Base-by-base conservation (phyloP, 2,113 vertebrate species). In the Chaetura pelagica region DNA sequence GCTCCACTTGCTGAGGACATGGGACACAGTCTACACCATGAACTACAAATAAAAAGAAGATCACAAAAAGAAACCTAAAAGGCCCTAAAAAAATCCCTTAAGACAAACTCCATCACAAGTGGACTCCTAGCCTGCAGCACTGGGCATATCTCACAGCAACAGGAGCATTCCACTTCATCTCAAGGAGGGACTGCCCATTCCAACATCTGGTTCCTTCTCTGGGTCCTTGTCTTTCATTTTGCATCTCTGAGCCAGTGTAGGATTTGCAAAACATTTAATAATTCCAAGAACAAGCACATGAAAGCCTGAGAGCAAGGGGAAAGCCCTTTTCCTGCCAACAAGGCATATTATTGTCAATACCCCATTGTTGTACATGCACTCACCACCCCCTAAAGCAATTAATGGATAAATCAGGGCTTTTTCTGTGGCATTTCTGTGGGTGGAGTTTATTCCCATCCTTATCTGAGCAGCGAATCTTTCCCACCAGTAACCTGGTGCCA, bases 401-500 rank as follows among this genome's bases (percentile, higher is more conserved):
- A 97, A 98, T 98, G 98, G 98, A 97, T 97, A 98, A 97, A 96
- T 98, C 97, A 96, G 96, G 96, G 97, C 6, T 94, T 97, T 98
- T 75, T 73, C 89, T 89, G 90, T 96, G 97, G 96, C 96, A 94
- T 88, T 96, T 97, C 97, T 96, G 91, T 97, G 98, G 97, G 97
- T 98, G 94, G 95, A 92, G 98, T 97, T 97, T 98, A 96, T 96
- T 98, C 96, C 96, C 97, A 96, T 96, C 90, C 94, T 97, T 98
- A 99, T 99, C 98, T 98, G 40, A 76, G 87, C 87, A 87, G 87
- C 10, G 63, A 96, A 99, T 98, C 98, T 98, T 98, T 98, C 98
- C 97, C 97, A 98, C 96, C 97, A 97, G 96, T 97, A 96, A 96
- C 93, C 96, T 98, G 98, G 98, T 99, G 98, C 99, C 98, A 99